Base-by-base conservation (phyloP, 2,888 invertebrate species). In the Leucophora obtusa region DNA sequence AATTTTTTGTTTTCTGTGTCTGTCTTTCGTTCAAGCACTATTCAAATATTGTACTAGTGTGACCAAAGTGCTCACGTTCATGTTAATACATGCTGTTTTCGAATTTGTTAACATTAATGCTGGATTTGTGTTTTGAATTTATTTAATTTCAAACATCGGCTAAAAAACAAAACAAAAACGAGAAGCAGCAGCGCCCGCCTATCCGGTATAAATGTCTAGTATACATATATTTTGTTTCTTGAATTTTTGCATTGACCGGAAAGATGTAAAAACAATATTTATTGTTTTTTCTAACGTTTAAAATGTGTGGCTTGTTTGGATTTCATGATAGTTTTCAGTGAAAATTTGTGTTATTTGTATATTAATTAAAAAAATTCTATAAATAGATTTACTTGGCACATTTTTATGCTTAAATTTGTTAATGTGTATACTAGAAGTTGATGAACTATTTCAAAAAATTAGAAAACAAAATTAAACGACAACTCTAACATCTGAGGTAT, bases 21-120 rank as follows among this genome's bases (percentile, higher is more conserved):
- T 63, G 43, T 53, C 33, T 73, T 73, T 58, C 73, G 62, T 18
- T 62, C 15, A 71, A 60, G 50, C 54, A 78, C 47, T 62, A 58
- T 71, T 60, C 66, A 54, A 68, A 60, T 77, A 54, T 63, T 68
- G 78, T 56, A 51, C 62, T 53, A 62, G 59, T 50, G 47, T 43
- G 53, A 62, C 38, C 24, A 63, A 70, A 76, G 60, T 70, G 65
- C 69, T 66, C 73, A 81, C 73, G 77, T 77, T 70, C 62, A 56
- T 81, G 63, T 47, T 66, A 70, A 77, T 73, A 70, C 73, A 81
- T 73, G 81, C 66, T 81, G 81, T 77, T 81, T 77, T 74, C 77
- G 70, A 74, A 81, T 77, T 81, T 81, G 81, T 81, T 77, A 81
- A 81, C 81, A 81, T 70, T 77, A 74, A 74, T 81, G 73, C 73